Conservation (phyloP, 2,113 vertebrate genomes). For the Hyperopisus bebe region DNA sequence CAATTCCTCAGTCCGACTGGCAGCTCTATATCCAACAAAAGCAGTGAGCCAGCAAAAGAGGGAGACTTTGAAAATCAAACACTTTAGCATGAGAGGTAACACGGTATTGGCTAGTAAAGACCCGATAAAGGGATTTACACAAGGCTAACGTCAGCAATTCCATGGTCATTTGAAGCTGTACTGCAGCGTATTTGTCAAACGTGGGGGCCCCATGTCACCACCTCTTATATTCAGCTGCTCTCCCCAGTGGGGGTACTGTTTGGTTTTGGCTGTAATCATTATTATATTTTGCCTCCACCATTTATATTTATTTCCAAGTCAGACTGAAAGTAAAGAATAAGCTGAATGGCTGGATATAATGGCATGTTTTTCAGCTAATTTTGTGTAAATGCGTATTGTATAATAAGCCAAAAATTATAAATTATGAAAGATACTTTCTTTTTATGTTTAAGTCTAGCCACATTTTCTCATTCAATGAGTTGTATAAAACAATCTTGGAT, state of each 20-base stretch:
- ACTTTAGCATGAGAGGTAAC: not conserved
- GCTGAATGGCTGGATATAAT: not conserved
- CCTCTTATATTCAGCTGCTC: not conserved
- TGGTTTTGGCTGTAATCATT: not conserved
- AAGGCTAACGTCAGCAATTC: not conserved
- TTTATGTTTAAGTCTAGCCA: not conserved
- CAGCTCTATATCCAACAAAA: not conserved
- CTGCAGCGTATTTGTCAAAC: not conserved
- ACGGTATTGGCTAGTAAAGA: not conserved
- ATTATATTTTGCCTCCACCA: not conserved
- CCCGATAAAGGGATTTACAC: not conserved
- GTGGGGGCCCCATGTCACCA: not conserved
- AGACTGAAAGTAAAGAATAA: not conserved
- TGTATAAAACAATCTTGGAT: not conserved
- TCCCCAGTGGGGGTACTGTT: no score
- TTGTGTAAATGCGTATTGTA: not conserved
- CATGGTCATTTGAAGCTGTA: not conserved
- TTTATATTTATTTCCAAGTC: not conserved
- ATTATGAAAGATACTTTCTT: not conserved
- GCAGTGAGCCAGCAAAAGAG: not conserved
- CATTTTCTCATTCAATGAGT: not conserved
- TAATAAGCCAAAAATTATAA: not conserved
- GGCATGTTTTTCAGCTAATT: not conserved
- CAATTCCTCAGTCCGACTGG: constrained; percentile 2
- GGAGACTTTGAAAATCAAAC: not conserved